Conservation (phyloP, 2,113 vertebrate genomes). For the Notothenia coriiceps region DNA sequence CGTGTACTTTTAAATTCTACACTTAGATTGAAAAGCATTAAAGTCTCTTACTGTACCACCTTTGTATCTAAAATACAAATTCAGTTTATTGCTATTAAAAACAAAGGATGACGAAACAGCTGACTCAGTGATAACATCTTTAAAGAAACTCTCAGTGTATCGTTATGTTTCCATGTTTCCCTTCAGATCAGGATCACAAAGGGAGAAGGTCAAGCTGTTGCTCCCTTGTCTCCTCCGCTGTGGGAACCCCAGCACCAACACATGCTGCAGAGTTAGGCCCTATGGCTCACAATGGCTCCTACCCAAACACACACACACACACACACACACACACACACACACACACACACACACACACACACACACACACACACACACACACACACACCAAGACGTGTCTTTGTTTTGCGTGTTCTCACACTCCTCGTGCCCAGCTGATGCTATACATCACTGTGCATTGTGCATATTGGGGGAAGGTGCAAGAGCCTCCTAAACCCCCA, state of each 20-base stretch:
- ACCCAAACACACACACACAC: slow-evolving; percentile 55
- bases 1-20: background rate
- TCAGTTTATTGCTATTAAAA: background rate
- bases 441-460: slow-evolving; percentile 54
- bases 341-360: slow-evolving; percentile 58
- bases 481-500: slow-evolving; percentile 7
- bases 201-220: slow-evolving; percentile 60
- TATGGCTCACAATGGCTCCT: slow-evolving; percentile 58
- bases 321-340: slow-evolving; percentile 56
- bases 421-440: slow-evolving; percentile 61
- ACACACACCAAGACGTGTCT: slow-evolving; percentile 60
- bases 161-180: slow-evolving; percentile 37
- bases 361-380: slow-evolving; percentile 55
- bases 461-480: slow-evolving; percentile 34
- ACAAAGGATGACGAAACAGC: slow-evolving; percentile 37
- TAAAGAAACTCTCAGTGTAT: slow-evolving; percentile 47
- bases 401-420: slow-evolving; percentile 77
- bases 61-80: background rate
- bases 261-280: slow-evolving; percentile 57
- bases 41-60: background rate
- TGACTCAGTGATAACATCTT: slow-evolving; percentile 46
- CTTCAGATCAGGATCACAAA: slow-evolving; percentile 56
- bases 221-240: slow-evolving; percentile 51
- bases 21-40: background rate
- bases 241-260: slow-evolving; percentile 59